Evolutionary conservation across 2,888 invertebrate species (phyloP).

Genomic region (Thymelicus lineola): DNA sequence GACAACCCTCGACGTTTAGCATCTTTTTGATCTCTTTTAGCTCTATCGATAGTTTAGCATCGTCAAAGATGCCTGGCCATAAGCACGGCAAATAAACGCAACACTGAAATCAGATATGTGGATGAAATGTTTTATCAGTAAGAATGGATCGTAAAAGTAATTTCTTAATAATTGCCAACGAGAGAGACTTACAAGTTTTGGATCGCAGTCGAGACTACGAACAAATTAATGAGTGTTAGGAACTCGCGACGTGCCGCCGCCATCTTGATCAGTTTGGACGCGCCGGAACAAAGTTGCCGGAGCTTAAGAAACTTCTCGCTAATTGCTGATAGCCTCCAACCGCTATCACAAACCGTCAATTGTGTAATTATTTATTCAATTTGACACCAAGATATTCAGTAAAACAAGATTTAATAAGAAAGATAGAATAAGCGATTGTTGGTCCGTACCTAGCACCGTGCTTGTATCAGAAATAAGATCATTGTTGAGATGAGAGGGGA

Average conservation of each 20-base stretch:
- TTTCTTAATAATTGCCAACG: slow-evolving; percentile 78
- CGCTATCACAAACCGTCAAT: slow-evolving; percentile 32
- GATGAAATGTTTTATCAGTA: slow-evolving; percentile 32
- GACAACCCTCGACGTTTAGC: too few relatives aligned
- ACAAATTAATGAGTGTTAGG: slow-evolving; percentile 84
- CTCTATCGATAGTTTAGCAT: too few relatives aligned
- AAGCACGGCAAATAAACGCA: background rate
- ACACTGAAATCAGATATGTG: background rate
- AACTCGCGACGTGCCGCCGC: slow-evolving; percentile 78
- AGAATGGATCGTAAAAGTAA: slow-evolving; percentile 73
- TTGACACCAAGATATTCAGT: slow-evolving; percentile 1
- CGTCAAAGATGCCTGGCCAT: too few relatives aligned
- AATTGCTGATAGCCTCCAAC: slow-evolving; percentile 61
- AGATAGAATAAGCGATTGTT: too few relatives aligned
- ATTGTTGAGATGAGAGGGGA: too few relatives aligned
- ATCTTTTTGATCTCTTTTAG: too few relatives aligned
- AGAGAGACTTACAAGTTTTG: slow-evolving; percentile 73
- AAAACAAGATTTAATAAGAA: too few relatives aligned
- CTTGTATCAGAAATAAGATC: too few relatives aligned
- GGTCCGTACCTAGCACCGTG: too few relatives aligned
- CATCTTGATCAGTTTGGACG: slow-evolving; percentile 82
- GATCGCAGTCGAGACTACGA: slow-evolving; percentile 74
- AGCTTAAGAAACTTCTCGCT: slow-evolving; percentile 75
- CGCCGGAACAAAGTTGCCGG: slow-evolving; percentile 80
- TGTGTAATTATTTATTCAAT: slow-evolving; percentile 29